Conservation (phyloP, 2,888 invertebrate species). For the Pyrrhosoma nymphula region DNA sequence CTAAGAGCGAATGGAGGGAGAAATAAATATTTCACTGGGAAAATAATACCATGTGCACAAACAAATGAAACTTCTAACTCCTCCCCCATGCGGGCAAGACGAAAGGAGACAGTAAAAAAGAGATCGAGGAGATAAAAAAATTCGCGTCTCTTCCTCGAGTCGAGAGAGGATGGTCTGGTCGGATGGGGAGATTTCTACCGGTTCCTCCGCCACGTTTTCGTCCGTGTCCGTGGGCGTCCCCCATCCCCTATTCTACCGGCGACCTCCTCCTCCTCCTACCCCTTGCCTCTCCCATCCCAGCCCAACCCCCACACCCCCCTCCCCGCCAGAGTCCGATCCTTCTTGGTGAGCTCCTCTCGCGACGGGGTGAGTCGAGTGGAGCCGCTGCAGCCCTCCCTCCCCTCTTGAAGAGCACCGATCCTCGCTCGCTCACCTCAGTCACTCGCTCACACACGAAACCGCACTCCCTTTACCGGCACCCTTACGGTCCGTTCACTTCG, state of each 20-base stretch:
- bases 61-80: not conserved
- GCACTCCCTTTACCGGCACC: not conserved
- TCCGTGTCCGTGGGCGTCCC: constrained; percentile 43
- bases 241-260: not conserved
- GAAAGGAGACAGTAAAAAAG: not conserved
- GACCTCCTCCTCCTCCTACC: not conserved
- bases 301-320: not conserved
- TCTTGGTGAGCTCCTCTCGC: not conserved
- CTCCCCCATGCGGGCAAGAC: not conserved
- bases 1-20: not conserved
- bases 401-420: not conserved
- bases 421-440: not conserved
- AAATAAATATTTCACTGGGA: not conserved
- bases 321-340: not conserved
- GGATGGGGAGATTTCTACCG: not conserved
- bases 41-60: not conserved
- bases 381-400: not conserved
- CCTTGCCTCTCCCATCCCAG: not conserved
- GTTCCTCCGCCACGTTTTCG: constrained; percentile 52
- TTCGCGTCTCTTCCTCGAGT: not conserved
- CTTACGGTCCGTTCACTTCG: not conserved
- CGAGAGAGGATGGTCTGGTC: too few species aligned
- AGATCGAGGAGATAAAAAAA: not conserved
- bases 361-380: constrained; percentile 1
- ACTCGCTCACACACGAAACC: not conserved